Conservation (phyloP, 2,888 invertebrate species). For the Pyrrhia umbra region DNA sequence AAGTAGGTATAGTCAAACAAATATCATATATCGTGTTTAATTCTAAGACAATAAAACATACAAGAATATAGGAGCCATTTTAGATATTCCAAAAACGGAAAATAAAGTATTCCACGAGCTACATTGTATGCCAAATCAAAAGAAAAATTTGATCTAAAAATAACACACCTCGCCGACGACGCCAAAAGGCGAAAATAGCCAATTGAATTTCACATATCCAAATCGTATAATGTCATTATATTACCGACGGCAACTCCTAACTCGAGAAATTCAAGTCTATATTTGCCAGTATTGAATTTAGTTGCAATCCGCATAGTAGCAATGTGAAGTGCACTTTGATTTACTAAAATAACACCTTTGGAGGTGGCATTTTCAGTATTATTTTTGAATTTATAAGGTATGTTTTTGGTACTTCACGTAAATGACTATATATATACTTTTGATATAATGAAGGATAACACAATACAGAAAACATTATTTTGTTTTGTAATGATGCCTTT, state of each 20-base stretch:
- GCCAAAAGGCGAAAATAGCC: constrained; percentile 51
- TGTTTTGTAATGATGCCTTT: too few relatives aligned
- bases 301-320: constrained; percentile 66
- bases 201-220: constrained; percentile 50
- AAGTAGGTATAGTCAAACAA: background rate
- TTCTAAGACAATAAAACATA: constrained; percentile 4
- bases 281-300: constrained; percentile 76
- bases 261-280: constrained; percentile 71
- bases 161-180: constrained; percentile 24
- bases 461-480: background rate
- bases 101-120: constrained; percentile 5
- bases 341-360: constrained; percentile 40
- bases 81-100: constrained; percentile 4
- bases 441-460: too few relatives aligned
- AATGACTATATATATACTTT: too few relatives aligned
- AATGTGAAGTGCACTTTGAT: constrained; percentile 54
- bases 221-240: constrained; percentile 68
- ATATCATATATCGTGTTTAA: background rate
- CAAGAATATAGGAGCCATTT: constrained; percentile 19
- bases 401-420: background rate
- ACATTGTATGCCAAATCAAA: constrained; percentile 29
- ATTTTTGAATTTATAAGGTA: background rate
- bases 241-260: constrained; percentile 64
- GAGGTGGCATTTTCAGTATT: constrained; percentile 33
- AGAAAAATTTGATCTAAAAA: constrained; percentile 32